Evolutionary conservation across 2,113 vertebrate genomes (phyloP), one percentile per base, ranked within the genome.

Genomic region (Eudyptes chrysolophus): DNA sequence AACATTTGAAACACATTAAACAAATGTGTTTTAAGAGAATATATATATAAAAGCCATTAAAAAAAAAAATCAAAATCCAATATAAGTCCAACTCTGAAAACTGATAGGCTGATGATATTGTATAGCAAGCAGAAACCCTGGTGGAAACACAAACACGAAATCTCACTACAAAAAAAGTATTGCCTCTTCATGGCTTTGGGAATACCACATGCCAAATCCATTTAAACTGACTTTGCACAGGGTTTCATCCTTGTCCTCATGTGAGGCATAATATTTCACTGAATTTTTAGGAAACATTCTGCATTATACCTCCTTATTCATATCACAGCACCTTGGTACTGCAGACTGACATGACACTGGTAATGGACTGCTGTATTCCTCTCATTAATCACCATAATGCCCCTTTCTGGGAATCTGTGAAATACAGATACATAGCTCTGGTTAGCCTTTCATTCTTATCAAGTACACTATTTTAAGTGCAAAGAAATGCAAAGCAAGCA

Each of bases 81-180:
- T 4, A 14, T 3, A 94, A 62, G 2, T 60, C 27, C 36, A 74
- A 18, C 14, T 64, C 27, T 65, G 40, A 83, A 76, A 83, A 90
- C 29, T 21, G 6, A 7, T 21, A 86, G 0, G 2, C 2, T 61
- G 57, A 9, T 10, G 6, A 62, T 22, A 75, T 0, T 34, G 14
- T 16, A 29, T 2, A 83, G 64, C 36, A 74, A n/a, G 5, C 34
- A 77, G 54, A 77, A 84, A 87, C 4, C 8, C 6, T 55, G 5
- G 21, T 69, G n/a, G 29, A 51, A 82, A 89, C 11, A 54, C 17
- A 92, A 66, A 66, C 5, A 10, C 14, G 13, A 84, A 80, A 87
- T 30, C 18, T 72, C 54, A 57, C 44, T 38, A 29, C 7, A 44
- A 55, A 84, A 21, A 42, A 60, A 30, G 9, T 19, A 46, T 8